Evolutionary conservation across 2,113 vertebrate species (phyloP), one percentile per base, ranked within the genome.

Genomic region (Campylomormyrus tamandua): DNA sequence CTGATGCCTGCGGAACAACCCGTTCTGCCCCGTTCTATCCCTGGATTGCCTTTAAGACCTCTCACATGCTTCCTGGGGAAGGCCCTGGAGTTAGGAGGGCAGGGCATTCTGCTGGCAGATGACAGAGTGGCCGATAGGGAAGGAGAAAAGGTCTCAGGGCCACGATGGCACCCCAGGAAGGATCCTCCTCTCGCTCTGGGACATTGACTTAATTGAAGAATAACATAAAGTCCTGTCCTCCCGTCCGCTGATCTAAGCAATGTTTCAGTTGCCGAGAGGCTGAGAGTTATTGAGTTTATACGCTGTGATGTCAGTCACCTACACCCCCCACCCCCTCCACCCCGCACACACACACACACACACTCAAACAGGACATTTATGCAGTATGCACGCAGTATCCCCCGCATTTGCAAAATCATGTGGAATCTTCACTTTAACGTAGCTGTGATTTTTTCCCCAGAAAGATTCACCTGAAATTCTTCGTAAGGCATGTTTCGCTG

Each of bases 171-270:
- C 1, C 42, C 62, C 2, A 11, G 24, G 31, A 62, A 87, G 62
- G 74, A 87, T 87, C 35, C 27, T 70, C 52, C 90, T 92, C 90
- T 84, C 88, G 53, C 8, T 31, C 50, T 4, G 45, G 17, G 45
- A 42, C 42, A 46, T 70, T 39, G 66, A 35, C 90, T 93, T 95
- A 94, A 94, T 94, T 94, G 92, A 95, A 94, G 90, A 93, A 93
- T 90, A 94, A 94, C 94, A 95, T 42, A 52, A 6, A 42, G 49
- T 91, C 89, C 92, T 91, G 91, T 90, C 17, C 39, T 2, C 11
- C 42, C 89, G 90, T 91, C 85, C 90, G 92, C 91, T 93, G 93
- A 94, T 91, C 84, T 88, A 24, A 88, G 80, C 31, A 89, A 85
- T 90, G 86, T 50, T 66, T 70, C 42, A 49, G 35, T 62, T 19